phyloP scores from a whole-genome alignment of 53 echinoderm and acorn worm genomes.

The Holothuria leucospilota region DNA sequence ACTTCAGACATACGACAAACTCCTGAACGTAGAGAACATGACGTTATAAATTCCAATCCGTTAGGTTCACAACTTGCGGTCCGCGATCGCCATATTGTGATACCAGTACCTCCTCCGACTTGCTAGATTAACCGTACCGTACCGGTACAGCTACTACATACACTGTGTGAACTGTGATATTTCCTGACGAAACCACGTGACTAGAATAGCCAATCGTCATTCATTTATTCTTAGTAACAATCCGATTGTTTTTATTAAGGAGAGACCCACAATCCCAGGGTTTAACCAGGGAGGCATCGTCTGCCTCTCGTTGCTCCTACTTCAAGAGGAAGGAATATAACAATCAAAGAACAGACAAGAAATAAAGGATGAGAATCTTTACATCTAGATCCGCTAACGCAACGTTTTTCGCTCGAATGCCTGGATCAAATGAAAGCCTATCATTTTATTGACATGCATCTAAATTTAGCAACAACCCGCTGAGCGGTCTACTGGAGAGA shows the following conservation, averaged over 20 bases:
- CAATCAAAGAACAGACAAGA: conserved; percentile 13
- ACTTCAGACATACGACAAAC: conserved; percentile 13
- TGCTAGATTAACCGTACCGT: conserved; percentile 11
- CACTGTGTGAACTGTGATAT: conserved; percentile 41
- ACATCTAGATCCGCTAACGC: background rate
- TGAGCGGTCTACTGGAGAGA: conserved; percentile 7
- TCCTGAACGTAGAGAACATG: conserved; percentile 12
- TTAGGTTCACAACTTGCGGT: no score
- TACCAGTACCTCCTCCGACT: conserved; percentile 16
- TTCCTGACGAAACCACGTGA: conserved; percentile 35
- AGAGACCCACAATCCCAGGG: conserved; percentile 46
- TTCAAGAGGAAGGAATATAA: background rate
- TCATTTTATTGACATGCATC: conserved; percentile 29
- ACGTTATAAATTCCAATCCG: conserved; percentile 5
- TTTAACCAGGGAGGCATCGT: conserved; percentile 32
- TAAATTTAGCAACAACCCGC: conserved; percentile 19
- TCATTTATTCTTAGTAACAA: conserved; percentile 39
- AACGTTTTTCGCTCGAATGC: conserved; percentile 4
- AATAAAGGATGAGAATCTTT: background rate
- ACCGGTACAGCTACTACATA: background rate
- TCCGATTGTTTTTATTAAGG: conserved; percentile 41
- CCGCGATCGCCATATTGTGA: conserved; percentile 31
- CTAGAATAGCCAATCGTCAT: conserved; percentile 13
- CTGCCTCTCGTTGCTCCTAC: conserved; percentile 5
- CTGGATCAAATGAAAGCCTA: conserved; percentile 26